A percentile compares a stretch with the other conserved stretches of the same genome.
phyloP scores from a whole-genome alignment of 1,140 invertebrate species.

The Luehdorfia chinensis region DNA sequence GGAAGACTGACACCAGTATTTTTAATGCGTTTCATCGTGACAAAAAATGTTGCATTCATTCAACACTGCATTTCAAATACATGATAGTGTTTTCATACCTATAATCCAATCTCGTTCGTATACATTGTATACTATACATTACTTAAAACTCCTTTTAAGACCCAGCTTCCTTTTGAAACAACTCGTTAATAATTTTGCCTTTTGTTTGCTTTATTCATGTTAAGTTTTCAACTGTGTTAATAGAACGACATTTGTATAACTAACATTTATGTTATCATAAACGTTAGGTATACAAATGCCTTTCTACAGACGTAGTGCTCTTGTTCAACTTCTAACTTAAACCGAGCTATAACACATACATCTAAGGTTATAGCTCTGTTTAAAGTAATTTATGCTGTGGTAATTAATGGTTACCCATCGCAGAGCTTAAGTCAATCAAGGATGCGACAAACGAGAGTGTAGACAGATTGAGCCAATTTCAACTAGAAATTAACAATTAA shows the following conservation, averaged over 20 bases:
- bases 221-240: too few relatives aligned
- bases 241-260: too few relatives aligned
- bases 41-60: not conserved
- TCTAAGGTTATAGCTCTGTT: not conserved
- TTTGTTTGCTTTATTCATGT: too few relatives aligned
- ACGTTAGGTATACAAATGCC: too few relatives aligned
- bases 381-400: slow-evolving; percentile 3
- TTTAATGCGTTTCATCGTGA: slow-evolving; percentile 8
- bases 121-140: not conserved
- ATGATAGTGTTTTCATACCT: not conserved
- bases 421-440: slow-evolving; percentile 1
- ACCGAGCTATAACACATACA: too few relatives aligned
- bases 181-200: too few relatives aligned
- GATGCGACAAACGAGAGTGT: slow-evolving; percentile 5
- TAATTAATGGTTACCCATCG: not conserved
- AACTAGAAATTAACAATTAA: slow-evolving; percentile 24
- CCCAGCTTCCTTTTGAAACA: too few relatives aligned
- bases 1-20: slow-evolving; percentile 12
- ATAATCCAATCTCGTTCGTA: not conserved
- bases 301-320: too few relatives aligned
- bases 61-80: not conserved
- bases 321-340: not conserved
- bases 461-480: slow-evolving; percentile 22
- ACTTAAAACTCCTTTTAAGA: not conserved
- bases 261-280: too few relatives aligned